A percentile compares a stretch with the other conserved stretches of the same genome.
phyloP scores from a whole-genome alignment of 30 jellyfish, hydroid and myxozoan genomes.

The Rhopilema esculentum region DNA sequence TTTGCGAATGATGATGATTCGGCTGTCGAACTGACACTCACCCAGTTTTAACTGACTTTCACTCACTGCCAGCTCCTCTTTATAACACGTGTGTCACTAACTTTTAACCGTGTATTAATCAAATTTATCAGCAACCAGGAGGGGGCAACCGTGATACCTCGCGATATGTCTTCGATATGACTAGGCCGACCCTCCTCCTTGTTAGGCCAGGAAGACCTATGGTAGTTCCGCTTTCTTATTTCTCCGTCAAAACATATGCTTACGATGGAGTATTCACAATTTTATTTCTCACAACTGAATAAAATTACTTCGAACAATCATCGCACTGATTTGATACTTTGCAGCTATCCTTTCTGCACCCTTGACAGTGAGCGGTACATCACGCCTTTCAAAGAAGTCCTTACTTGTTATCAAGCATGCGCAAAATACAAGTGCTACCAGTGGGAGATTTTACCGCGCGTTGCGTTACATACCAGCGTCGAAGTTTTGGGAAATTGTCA shows the following conservation, averaged over 20 bases:
- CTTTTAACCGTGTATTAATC: background rate
- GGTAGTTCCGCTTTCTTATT: background rate
- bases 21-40: background rate
- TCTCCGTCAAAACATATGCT: background rate
- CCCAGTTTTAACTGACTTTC: background rate
- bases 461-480: too few relatives aligned
- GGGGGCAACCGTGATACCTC: background rate
- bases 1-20: background rate
- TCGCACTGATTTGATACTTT: background rate
- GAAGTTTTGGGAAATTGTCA: too few relatives aligned
- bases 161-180: background rate
- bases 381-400: background rate
- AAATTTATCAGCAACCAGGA: background rate
- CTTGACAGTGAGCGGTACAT: background rate
- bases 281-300: background rate
- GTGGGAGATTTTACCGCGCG: background rate
- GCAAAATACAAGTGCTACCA: background rate
- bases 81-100: background rate
- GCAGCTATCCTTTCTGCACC: background rate
- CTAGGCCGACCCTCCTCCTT: background rate
- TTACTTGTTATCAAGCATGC: background rate
- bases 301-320: background rate
- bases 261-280: background rate
- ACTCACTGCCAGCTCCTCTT: background rate
- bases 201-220: background rate